A percentile compares a stretch with the other conserved stretches of the same genome.
Conservation (phyloP, 2,113 vertebrate species). For the Malaclemys terrapin region DNA sequence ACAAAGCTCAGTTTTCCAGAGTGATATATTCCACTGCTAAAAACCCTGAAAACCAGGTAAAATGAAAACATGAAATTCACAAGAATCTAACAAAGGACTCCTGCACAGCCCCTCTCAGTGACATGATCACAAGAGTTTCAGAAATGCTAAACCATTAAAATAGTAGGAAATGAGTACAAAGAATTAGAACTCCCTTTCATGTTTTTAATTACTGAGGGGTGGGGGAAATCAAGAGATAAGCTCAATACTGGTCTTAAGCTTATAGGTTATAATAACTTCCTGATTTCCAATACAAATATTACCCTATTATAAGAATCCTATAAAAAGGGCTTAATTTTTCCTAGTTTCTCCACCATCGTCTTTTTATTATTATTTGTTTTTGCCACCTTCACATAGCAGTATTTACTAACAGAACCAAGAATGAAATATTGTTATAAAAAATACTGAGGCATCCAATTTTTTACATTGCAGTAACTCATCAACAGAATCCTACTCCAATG, state of each 20-base stretch:
- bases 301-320: neutral
- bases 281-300: neutral
- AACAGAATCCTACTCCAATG: neutral
- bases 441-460: neutral
- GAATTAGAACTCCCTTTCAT: neutral
- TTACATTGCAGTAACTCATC: neutral
- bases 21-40: neutral
- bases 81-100: neutral
- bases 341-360: neutral
- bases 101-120: neutral
- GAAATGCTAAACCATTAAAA: conserved; percentile 1
- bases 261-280: neutral
- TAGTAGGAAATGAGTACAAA: neutral
- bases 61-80: neutral
- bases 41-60: neutral
- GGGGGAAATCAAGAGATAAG: neutral
- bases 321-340: neutral
- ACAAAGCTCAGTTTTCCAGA: neutral
- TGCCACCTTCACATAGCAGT: neutral
- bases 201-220: neutral
- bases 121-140: neutral
- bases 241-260: neutral
- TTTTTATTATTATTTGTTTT: fast-evolving
- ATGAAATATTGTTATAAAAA: neutral
- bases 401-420: neutral